Evolutionary conservation across 2,797 vertebrate species (phyloP).

Genomic region (Platyrinchus mystaceus): DNA sequence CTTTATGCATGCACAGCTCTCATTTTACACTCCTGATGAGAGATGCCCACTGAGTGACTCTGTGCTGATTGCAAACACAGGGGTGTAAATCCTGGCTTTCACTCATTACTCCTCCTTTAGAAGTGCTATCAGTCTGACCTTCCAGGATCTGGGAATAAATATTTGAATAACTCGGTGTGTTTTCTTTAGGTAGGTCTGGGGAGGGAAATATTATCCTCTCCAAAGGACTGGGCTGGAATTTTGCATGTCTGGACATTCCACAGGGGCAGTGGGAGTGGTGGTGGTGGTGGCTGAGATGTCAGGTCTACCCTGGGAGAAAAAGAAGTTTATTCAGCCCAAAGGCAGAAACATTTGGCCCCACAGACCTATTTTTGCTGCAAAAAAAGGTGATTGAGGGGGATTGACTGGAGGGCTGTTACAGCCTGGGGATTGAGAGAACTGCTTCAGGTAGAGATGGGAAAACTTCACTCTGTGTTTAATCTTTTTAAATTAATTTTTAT

Average conservation of each 20-base stretch:
- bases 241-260: neutral
- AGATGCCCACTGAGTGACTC: neutral
- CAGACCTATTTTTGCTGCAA: neutral
- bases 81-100: neutral
- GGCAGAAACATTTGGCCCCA: neutral
- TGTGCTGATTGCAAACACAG: neutral
- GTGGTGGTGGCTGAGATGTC: neutral
- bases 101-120: neutral
- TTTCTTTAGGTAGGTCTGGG: conserved; percentile 12
- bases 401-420: neutral
- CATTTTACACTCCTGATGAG: neutral
- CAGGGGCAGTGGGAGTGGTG: neutral
- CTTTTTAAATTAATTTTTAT: neutral
- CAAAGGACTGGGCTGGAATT: neutral
- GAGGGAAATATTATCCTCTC: neutral
- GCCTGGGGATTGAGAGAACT: neutral
- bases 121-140: neutral
- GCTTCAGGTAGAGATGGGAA: neutral
- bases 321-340: neutral
- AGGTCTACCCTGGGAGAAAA: neutral
- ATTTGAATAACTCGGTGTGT: neutral
- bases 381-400: neutral
- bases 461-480: neutral
- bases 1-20: neutral
- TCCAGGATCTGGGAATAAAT: neutral